Evolutionary conservation across 2,113 vertebrate genomes (phyloP).

Genomic region (Pluvialis apricaria): DNA sequence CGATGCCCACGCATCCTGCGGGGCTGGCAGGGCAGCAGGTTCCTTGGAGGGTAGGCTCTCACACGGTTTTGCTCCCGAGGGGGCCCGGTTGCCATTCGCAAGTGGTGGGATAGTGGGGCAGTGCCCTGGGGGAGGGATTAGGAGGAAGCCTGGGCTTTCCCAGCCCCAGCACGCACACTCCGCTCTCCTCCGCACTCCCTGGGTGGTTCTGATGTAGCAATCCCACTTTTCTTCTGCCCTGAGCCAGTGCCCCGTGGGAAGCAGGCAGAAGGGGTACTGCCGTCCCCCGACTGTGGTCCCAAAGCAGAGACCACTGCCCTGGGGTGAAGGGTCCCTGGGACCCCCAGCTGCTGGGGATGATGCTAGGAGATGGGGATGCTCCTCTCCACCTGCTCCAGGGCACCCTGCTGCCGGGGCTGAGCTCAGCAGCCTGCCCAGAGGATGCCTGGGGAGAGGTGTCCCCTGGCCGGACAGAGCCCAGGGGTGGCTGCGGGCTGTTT

Average conservation of each 20-base stretch:
- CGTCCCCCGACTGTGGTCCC: rapidly evolving
- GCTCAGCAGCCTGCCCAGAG: neutral
- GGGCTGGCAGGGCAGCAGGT: neutral
- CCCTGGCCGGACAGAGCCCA: neutral
- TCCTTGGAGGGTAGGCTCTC: neutral
- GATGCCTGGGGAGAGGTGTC: neutral
- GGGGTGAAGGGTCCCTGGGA: neutral
- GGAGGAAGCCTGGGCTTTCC: neutral
- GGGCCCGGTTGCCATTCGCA: neutral
- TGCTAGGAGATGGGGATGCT: neutral
- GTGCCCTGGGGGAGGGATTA: neutral
- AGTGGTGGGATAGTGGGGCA: neutral
- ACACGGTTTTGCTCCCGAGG: neutral
- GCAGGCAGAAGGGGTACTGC: neutral
- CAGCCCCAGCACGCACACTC: neutral
- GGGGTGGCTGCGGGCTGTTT: neutral
- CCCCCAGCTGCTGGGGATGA: neutral
- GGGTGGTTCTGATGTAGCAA: neutral
- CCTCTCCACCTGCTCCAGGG: neutral
- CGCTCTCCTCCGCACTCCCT: rapidly evolving
- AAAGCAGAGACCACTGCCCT: neutral
- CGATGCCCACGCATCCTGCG: neutral
- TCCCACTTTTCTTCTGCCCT: neutral
- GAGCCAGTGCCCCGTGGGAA: neutral
- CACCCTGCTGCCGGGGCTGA: neutral